Percentiles rank a stretch among this genome's conserved stretches.
Conservation (phyloP, 2,113 vertebrate species). For the Helogale parvula region DNA sequence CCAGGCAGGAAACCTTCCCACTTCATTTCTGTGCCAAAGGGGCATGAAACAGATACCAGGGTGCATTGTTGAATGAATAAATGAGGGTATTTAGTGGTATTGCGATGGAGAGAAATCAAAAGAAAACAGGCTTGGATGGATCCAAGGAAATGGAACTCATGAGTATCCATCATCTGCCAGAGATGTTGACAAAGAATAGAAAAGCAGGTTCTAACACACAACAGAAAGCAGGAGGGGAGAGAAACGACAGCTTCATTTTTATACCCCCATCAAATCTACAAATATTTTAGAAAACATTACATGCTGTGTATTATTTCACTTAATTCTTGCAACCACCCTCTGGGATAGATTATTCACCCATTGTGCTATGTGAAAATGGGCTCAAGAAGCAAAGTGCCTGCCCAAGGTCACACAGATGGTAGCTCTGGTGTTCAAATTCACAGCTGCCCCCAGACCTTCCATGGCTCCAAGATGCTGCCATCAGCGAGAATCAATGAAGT, state of each 20-base stretch:
- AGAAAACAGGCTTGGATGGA: neutral
- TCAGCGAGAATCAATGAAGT: neutral
- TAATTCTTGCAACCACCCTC: neutral
- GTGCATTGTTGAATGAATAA: neutral
- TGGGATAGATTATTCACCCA: neutral
- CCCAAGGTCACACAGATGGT: fast-evolving
- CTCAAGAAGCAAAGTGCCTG: neutral
- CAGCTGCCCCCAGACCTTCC: neutral
- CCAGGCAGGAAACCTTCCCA: too few relatives aligned
- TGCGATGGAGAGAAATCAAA: neutral
- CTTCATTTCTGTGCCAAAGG: neutral
- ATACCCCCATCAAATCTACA: fast-evolving
- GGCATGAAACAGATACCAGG: neutral
- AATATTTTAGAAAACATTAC: neutral
- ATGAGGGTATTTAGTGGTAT: neutral
- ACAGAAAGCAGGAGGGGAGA: fast-evolving
- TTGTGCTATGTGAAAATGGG: neutral
- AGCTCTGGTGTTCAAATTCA: neutral
- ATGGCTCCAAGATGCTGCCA: neutral
- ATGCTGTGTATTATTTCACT: neutral
- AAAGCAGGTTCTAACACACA: neutral
- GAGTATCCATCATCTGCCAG: neutral
- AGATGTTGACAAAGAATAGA: neutral
- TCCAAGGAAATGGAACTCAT: neutral
- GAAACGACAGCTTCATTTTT: neutral